Evolutionary conservation across 23 tunicate species (phyloP).

Genomic region (Ciona savignyi): DNA sequence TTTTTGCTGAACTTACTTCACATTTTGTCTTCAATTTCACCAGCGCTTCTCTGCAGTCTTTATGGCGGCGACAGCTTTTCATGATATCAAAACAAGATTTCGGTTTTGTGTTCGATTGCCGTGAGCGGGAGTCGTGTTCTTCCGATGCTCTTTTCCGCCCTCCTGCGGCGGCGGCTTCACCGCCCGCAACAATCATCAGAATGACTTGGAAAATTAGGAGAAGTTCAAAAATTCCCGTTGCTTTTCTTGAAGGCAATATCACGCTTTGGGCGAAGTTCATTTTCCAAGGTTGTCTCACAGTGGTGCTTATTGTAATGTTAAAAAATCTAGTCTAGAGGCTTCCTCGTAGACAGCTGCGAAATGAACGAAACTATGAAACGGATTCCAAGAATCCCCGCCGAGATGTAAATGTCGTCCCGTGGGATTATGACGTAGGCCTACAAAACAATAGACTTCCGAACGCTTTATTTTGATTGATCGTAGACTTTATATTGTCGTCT

Average conservation of each 20-base stretch:
- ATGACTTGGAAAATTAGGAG: neutral
- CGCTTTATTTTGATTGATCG: neutral
- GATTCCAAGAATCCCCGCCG: neutral
- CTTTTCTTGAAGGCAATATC: neutral
- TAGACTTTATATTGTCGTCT: neutral
- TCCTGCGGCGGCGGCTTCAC: neutral
- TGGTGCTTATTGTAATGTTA: neutral
- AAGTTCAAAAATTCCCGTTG: neutral
- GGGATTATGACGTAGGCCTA: neutral
- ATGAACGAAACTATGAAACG: neutral
- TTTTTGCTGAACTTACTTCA: too few species aligned
- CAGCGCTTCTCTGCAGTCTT: neutral
- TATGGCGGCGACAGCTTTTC: neutral
- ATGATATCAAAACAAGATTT: neutral
- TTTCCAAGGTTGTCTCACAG: too few species aligned
- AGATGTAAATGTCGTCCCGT: neutral
- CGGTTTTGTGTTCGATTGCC: neutral
- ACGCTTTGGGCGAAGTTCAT: too few species aligned
- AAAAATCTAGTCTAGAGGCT: neutral
- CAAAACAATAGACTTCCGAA: neutral
- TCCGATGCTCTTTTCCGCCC: neutral
- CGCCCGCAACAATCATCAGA: neutral
- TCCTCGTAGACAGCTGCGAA: neutral
- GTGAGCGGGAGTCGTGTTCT: neutral
- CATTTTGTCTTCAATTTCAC: neutral